These are phyloP conservation scores for Sinella curviseta DNA, from an alignment of 1,140 invertebrate species.

Conservation along the genomic window DNA sequence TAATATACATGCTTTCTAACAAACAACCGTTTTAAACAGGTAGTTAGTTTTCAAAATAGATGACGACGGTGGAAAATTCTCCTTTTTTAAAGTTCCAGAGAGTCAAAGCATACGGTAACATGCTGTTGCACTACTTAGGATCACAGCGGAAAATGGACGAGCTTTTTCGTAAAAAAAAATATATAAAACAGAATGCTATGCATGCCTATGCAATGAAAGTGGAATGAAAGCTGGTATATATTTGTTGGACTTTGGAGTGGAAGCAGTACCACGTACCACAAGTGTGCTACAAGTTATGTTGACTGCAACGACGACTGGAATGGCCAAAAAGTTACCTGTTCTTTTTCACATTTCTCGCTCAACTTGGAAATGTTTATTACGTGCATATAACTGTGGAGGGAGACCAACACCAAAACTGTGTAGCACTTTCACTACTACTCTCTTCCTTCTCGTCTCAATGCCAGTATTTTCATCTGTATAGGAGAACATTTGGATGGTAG, in stretches of 20 bases:
- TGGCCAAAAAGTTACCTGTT: slow-evolving; percentile 17
- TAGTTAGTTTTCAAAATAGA: slow-evolving; percentile 3
- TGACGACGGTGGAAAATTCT: too few relatives aligned
- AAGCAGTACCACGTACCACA: background rate
- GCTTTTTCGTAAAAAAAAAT: too few relatives aligned
- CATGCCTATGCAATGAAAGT: too few relatives aligned
- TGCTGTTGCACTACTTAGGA: slow-evolving; percentile 16
- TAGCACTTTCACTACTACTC: background rate
- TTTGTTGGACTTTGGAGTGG: background rate
- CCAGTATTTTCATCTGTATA: background rate
- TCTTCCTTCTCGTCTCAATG: background rate
- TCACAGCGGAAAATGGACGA: too few relatives aligned
- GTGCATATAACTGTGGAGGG: slow-evolving; percentile 7
- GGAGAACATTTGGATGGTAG: background rate
- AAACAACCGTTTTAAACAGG: slow-evolving; percentile 3
- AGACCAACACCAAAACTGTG: background rate
- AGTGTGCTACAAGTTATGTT: slow-evolving; percentile 22
- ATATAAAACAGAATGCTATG: too few relatives aligned
- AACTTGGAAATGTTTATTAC: slow-evolving; percentile 27
- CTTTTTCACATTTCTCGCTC: background rate
- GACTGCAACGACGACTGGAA: background rate
- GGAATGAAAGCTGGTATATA: background rate
- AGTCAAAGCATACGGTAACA: slow-evolving; percentile 3
- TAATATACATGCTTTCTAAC: too few relatives aligned
- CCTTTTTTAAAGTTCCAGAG: background rate